Percentiles rank a stretch among this genome's conserved stretches.
These are phyloP conservation scores for Oscheius myriophilus DNA, from an alignment of 2,888 invertebrate genomes.

Conservation along the genomic window DNA sequence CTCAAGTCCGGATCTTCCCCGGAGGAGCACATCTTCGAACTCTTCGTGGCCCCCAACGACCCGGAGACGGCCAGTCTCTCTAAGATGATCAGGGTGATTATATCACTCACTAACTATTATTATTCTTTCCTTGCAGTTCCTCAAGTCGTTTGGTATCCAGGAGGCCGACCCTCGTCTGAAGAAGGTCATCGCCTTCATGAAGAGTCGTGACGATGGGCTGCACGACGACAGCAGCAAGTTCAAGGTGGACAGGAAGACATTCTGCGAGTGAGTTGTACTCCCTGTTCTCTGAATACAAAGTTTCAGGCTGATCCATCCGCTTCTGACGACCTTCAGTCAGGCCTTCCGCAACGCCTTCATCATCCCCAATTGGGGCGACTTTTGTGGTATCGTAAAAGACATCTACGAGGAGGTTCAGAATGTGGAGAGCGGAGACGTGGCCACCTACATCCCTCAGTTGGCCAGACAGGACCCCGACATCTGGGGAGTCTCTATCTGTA, in stretches of 20 bases:
- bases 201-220: slow-evolving; percentile 44
- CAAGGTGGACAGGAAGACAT: slow-evolving; percentile 55
- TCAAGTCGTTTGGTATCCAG: slow-evolving; percentile 64
- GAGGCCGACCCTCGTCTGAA: slow-evolving; percentile 55
- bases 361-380: slow-evolving; percentile 90
- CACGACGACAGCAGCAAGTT: slow-evolving; percentile 53
- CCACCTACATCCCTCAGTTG: slow-evolving; percentile 88
- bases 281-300: background rate
- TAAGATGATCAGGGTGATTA: slow-evolving; percentile 56
- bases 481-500: slow-evolving; percentile 95
- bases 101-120: background rate
- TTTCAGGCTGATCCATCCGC: slow-evolving; percentile 61
- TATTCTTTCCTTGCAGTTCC: slow-evolving; percentile 31
- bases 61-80: slow-evolving; percentile 61
- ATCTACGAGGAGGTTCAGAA: slow-evolving; percentile 74
- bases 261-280: slow-evolving; percentile 54
- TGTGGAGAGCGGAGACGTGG: slow-evolving; percentile 58
- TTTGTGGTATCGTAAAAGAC: slow-evolving; percentile 89
- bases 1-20: slow-evolving; percentile 20
- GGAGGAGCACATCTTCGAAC: slow-evolving; percentile 59
- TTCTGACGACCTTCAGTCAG: slow-evolving; percentile 60
- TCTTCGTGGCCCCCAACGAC: slow-evolving; percentile 51
- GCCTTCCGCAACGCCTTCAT: slow-evolving; percentile 80
- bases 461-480: slow-evolving; percentile 76
- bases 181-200: slow-evolving; percentile 49